Evolutionary conservation across 2,888 invertebrate genomes (phyloP), one percentile per base, ranked within the genome.

Genomic region (Teleiodes luculella): DNA sequence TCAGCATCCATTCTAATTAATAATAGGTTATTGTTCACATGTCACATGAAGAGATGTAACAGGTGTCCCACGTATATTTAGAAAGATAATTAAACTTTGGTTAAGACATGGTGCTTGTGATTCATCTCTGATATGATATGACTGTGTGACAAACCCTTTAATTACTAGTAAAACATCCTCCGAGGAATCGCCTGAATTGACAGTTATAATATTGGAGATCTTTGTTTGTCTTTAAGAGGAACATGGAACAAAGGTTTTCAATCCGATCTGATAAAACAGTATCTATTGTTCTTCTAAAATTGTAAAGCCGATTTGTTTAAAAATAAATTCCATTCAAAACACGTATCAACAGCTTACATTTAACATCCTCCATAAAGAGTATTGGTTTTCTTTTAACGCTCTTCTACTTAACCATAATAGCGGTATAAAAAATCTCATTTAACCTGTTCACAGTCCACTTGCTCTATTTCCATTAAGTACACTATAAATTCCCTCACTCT

Each of bases 401-500:
- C 14, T 24, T 37, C 37, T 49, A 49, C 49, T 49, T 49, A 37
- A 45, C 45, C 30, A 13, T 47, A 33, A 47, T 47, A 33, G 28
- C 33, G 55, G 50, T 61, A 60, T 59, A 61, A 57, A 58, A 58
- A 56, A 58, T 58, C 58, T 48, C 54, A 46, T 56, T 52, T 36
- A 41, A 54, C 54, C 54, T 41, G 54, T 54, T 43, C 49, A 33
- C 41, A 20, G 41, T 11, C 20, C 14, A 24, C 36, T 67, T 65
- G 68, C 67, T 66, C 68, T 67, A 68, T 62, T 55, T 48, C 64
- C 59, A 67, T 73, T 74, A 70, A 72, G 57, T 69, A 65, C 63
- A 67, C 74, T 28, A 28, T 49, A 37, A 80, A 82, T 77, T 75
- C 72, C 67, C 58, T 57, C 64, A 63, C 68, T 72, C 73, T 78